A percentile compares a stretch with the other conserved stretches of the same genome.
Conservation (phyloP, 2,888 invertebrate genomes). For the Stenodera caucasica region DNA sequence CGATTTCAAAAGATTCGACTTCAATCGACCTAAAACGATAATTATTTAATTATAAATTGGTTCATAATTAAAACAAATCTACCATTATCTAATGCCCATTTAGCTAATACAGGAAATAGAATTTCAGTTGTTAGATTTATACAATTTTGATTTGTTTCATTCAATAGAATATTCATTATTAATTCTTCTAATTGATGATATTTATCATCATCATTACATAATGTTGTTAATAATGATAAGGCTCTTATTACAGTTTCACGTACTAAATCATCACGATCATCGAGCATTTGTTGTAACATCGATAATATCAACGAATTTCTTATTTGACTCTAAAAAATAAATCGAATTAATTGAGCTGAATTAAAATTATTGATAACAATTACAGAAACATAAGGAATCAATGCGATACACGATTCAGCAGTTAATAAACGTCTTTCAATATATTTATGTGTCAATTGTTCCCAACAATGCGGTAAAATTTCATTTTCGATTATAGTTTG, state of each 20-base stretch:
- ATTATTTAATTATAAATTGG: too few relatives aligned
- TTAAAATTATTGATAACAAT: slow-evolving; percentile 21
- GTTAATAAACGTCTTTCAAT: slow-evolving; percentile 67
- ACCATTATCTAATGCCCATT: slow-evolving; percentile 61
- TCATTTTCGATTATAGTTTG: slow-evolving; percentile 64
- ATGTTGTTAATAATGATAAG: slow-evolving; percentile 63
- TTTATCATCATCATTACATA: slow-evolving; percentile 68
- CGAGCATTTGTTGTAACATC: slow-evolving; percentile 73
- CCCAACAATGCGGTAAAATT: slow-evolving; percentile 72
- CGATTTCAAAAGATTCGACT: slow-evolving; percentile 58
- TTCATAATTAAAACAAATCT: too few relatives aligned
- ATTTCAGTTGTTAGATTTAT: slow-evolving; percentile 59
- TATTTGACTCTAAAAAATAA: slow-evolving; percentile 58
- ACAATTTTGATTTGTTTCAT: slow-evolving; percentile 61
- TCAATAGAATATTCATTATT: slow-evolving; percentile 61
- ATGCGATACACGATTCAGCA: slow-evolving; percentile 67
- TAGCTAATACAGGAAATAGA: slow-evolving; percentile 65
- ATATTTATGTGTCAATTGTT: slow-evolving; percentile 70
- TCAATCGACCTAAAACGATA: slow-evolving; percentile 56
- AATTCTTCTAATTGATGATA: slow-evolving; percentile 64
- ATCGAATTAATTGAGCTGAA: background rate
- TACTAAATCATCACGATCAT: slow-evolving; percentile 66
- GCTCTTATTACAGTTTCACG: slow-evolving; percentile 65
- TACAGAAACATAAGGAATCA: slow-evolving; percentile 67
- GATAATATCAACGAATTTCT: slow-evolving; percentile 70